These are phyloP conservation scores for Dicaeum eximium DNA, from an alignment of 2,113 vertebrate genomes.

Conservation along the genomic window DNA sequence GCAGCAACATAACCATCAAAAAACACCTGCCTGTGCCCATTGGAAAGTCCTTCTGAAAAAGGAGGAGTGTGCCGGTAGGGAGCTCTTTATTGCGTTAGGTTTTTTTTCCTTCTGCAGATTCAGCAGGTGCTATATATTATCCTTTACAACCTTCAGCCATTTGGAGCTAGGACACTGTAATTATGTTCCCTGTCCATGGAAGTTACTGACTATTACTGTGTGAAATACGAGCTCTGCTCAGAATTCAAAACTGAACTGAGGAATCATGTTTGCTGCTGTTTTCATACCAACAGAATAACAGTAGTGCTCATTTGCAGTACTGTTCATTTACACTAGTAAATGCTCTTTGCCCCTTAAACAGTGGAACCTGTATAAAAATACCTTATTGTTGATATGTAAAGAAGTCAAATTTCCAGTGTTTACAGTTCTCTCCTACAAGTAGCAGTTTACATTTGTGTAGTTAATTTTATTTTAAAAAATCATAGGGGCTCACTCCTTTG, in stretches of 20 bases:
- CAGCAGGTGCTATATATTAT: conserved; percentile 50
- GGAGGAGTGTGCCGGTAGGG: neutral
- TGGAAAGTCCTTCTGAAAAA: conserved; percentile 2
- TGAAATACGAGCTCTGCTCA: conserved; percentile 5
- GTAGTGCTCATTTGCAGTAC: conserved; percentile 40
- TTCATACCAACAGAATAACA: conserved; percentile 40
- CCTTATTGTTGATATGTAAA: neutral
- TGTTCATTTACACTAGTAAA: conserved; percentile 9
- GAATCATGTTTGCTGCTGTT: conserved; percentile 33
- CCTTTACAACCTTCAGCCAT: conserved; percentile 53
- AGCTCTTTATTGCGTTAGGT: neutral
- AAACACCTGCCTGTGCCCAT: neutral
- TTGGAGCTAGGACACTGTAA: conserved; percentile 37
- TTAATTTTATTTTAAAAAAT: neutral
- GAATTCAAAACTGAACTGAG: conserved; percentile 58
- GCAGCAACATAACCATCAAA: neutral
- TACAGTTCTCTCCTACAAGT: neutral
- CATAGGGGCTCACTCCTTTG: neutral
- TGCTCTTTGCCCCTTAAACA: neutral
- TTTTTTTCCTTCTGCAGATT: conserved; percentile 41
- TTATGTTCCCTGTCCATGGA: conserved; percentile 33
- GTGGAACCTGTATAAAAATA: conserved; percentile 23
- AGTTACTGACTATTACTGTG: conserved; percentile 54
- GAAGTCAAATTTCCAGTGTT: neutral
- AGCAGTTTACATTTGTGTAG: neutral